Percentiles rank a stretch among this genome's conserved stretches.
These are phyloP conservation scores for Anomalospiza imberbis DNA, from an alignment of 2,797 vertebrate species.

Conservation along the genomic window DNA sequence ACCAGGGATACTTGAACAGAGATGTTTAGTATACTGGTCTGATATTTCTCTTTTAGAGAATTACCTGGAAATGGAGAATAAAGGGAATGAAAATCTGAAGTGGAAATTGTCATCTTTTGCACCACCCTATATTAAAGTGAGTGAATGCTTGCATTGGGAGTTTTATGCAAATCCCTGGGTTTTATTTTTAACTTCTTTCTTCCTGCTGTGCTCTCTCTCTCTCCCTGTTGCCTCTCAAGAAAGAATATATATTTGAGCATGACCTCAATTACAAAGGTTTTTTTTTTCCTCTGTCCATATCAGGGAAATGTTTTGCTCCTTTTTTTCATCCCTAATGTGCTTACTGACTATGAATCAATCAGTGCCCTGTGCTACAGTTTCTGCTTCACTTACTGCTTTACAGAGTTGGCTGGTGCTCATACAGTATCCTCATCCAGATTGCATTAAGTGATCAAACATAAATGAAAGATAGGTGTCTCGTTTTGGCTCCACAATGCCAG, in stretches of 20 bases:
- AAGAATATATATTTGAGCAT: neutral
- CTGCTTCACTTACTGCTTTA: neutral
- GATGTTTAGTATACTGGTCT: neutral
- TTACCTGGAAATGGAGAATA: constrained; percentile 86
- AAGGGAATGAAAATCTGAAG: constrained; percentile 78
- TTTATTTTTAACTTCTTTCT: neutral
- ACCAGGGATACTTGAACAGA: neutral
- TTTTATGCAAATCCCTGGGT: neutral
- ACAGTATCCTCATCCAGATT: neutral
- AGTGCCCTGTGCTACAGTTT: neutral
- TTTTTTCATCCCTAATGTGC: neutral
- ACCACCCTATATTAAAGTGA: constrained; percentile 93
- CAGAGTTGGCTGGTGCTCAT: neutral
- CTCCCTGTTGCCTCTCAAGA: neutral
- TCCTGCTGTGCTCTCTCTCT: neutral
- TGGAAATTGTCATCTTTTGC: constrained; percentile 94
- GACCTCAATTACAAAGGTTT: neutral
- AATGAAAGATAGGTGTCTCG: neutral
- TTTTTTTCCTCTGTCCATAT: neutral
- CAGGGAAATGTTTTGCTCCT: neutral
- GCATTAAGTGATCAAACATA: neutral
- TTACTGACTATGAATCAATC: neutral
- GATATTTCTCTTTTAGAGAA: constrained; percentile 76
- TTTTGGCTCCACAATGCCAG: neutral
- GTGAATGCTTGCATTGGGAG: neutral